Percentiles rank a stretch among this genome's conserved stretches.
These are phyloP conservation scores for Melopsittacus undulatus DNA, from an alignment of 2,797 vertebrate genomes.

Conservation along the genomic window DNA sequence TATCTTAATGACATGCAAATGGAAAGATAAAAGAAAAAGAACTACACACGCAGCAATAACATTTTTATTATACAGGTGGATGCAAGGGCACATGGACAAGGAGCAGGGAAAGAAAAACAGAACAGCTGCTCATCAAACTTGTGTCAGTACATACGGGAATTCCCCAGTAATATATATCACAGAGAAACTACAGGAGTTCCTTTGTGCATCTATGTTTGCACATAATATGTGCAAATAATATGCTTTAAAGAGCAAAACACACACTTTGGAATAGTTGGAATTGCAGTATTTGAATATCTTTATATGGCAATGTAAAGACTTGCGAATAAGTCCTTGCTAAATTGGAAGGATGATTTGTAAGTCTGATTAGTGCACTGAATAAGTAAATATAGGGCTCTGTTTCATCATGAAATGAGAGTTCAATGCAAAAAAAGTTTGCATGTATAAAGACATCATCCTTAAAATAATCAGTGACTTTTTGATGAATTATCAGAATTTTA, in stretches of 20 bases:
- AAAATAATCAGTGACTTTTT: neutral
- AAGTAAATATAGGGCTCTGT: neutral
- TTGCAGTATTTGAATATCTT: neutral
- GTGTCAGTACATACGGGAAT: neutral
- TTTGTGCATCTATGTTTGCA: neutral
- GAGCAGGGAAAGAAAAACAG: neutral
- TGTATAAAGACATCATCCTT: neutral
- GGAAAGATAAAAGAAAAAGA: neutral
- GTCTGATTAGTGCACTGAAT: neutral
- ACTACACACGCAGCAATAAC: neutral
- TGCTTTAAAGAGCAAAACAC: neutral
- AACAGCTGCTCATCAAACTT: neutral
- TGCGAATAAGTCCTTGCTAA: neutral
- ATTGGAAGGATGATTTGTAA: neutral
- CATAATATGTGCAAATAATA: neutral
- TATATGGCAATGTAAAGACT: neutral
- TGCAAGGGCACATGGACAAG: neutral
- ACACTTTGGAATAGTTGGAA: neutral
- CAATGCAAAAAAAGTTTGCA: fast-evolving
- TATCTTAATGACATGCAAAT: neutral
- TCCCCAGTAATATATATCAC: neutral
- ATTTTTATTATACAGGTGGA: neutral
- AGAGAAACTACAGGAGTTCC: neutral
- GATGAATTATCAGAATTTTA: neutral
- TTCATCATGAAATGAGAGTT: neutral